Base-by-base conservation (phyloP, 2,888 invertebrate genomes). In the Dicyrtoma fusca region DNA sequence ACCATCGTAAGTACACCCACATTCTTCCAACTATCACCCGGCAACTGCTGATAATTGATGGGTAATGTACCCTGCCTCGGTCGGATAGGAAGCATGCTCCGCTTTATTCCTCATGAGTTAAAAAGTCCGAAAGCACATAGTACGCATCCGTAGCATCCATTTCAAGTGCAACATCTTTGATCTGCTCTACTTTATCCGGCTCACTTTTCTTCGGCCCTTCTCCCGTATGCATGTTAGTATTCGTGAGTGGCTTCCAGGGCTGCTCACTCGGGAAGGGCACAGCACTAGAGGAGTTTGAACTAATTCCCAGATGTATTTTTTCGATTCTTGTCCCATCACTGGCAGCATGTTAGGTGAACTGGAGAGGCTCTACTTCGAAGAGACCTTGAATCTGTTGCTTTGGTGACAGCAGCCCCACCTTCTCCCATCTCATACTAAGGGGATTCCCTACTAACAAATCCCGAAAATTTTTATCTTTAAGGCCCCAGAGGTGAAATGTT, bases 341-440 rank as follows among this genome's bases (percentile, higher is more conserved):
- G 3, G 94, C 92, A 64, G 91, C 88, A 81, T 92, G 90, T 82
- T 94, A 94, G 14, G 88, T 89, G n/a, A 68, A 68, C 84, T 95
- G 93, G 51, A 97, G 86, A 1, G 95, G 94, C 83, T 94, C 93
- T 0, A 94, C 94, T 87, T 96, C 94, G 69, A 93, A 86, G 68
- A 89, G 83, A 25, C 88, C 88, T 77, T 78, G 82, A 78, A 81
- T 75, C 69, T 81, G 79, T 44, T 79, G 78, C 69, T 77, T 79
- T 1, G 79, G 78, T 3, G 79, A 76, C 0, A 77, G 57, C 1
- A 68, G 44, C 10, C 78, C 78, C 47, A 77, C 71, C 70, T 79
- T 80, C 0, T 75, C 76, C 71, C 73, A 76, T 13, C 77, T 72
- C 17, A 76, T 47, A 49, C 63, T 75, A 11, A 76, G 44, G 2